Evolutionary conservation across 30 jellyfish, hydroid and myxozoan genomes (phyloP), one percentile per base, ranked within the genome.

Genomic region (Turritopsis rubra): DNA sequence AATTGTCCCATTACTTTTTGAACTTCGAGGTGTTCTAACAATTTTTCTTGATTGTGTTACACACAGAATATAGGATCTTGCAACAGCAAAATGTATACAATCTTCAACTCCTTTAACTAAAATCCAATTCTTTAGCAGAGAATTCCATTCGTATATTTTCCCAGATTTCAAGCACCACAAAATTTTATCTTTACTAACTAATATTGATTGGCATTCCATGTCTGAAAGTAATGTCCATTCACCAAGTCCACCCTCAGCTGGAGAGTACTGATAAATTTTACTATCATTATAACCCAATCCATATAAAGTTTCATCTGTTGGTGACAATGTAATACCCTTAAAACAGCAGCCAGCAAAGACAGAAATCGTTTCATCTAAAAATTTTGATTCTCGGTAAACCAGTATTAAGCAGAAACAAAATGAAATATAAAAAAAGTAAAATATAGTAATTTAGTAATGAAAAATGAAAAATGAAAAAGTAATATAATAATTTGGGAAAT

Each of bases 121-220:
- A 41, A 41, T 5, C 77, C 77, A 68, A 9, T 27, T 22, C 30
- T 68, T 68, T 27, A 68, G 28, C 9, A n/a, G 30, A 8, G 77
- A 27, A n/a, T n/a, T 0, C 77, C 77, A 68, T 68, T 68, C 77
- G 19, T 68, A 68, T 22, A 68, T 17, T n/a, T 23, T 27, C 30
- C 30, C 77, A 19, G 28, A 23, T n/a, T 16, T 19, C 77, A 68
- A 68, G 30, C 77, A 68, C 77, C 77, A 68, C 77, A 68, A 23
- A 68, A 27, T 68, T n/a, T 68, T 68, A 68, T 68, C 77, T 1
- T 19, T 68, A 27, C 77, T 68, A 68, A 68, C 77, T 7, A 7
- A n/a, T 0, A 68, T 7, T 0, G 28, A n/a, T 75, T 75, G 83
- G 41, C 83, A 31, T 1, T 1, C 22, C 68, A n/a, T 31, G 83